These are phyloP conservation scores for Ophiothrix spiculata DNA, from an alignment of 35 echinoderm and acorn worm genomes.

Conservation along the genomic window DNA sequence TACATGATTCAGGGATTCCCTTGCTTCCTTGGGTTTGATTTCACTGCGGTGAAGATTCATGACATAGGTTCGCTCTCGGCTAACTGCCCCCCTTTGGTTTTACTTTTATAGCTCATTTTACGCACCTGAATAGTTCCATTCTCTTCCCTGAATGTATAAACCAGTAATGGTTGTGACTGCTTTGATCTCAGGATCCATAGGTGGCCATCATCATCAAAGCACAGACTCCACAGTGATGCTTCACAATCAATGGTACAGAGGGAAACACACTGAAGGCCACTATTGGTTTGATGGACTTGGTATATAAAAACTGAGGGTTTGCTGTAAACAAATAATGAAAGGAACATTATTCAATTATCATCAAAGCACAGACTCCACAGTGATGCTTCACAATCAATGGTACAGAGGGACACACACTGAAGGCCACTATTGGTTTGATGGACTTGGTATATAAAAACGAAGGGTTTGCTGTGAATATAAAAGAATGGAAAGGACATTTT, in stretches of 20 bases:
- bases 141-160: background rate
- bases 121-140: background rate
- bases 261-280: background rate
- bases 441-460: background rate
- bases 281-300: background rate
- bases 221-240: background rate
- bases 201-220: constrained; percentile 4
- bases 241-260: background rate
- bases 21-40: too few relatives aligned
- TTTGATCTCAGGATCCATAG: constrained; percentile 12
- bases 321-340: background rate
- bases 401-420: background rate
- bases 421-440: background rate
- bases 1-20: too few relatives aligned
- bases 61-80: too few relatives aligned
- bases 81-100: too few relatives aligned
- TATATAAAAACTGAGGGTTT: background rate
- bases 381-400: background rate
- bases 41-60: too few relatives aligned
- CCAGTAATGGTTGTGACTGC: background rate
- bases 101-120: too few relatives aligned
- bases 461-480: background rate
- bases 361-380: constrained; percentile 20
- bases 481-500: background rate
- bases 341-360: background rate